Evolutionary conservation across 2,113 vertebrate genomes (phyloP), one percentile per base, ranked within the genome.

Genomic region (Lagenorhynchus albirostris): DNA sequence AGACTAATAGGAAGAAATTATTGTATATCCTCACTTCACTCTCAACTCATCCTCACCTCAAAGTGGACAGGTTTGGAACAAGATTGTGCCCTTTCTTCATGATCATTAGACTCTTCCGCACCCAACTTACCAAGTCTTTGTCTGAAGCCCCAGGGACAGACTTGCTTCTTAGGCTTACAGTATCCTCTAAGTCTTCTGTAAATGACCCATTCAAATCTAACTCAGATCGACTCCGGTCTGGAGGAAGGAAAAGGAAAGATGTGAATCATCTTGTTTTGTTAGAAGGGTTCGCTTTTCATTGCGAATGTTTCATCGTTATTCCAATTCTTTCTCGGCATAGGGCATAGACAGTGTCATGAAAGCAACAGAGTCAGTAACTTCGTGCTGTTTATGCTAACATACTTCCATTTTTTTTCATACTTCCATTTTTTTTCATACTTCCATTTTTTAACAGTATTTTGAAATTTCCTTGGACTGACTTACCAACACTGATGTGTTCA

Each of bases 141-240:
- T 99, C 99, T 94, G 99, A 99, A 89, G 97, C 97, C 80, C 99
- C 99, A n/a, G 99, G 99, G 58, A 99, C 99, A 38, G 99, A 99
- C 81, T 96, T 99, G 98, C 99, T 99, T 94, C 99, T 99, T 92
- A 98, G 76, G 65, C 99, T 99, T 97, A 99, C 68, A 76, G 98
- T 96, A 20, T 99, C 99, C 3, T 99, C 99, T 81, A 99, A 99
- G 94, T 95, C 98, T 93, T 99, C 99, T 67, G 98, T 98, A 87
- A 98, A 98, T 5, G 99, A 98, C 94, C 98, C 99, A 53, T 98
- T 99, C 97, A 99, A 98, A 98, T 99, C 99, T 98, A 99, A 97
- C 96, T 99, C 99, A 63, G 99, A 99, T 94, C 97, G 99, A 97
- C 99, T 99, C 73, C 95, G 99, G 97, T 99, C 99, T 99, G 98